Evolutionary conservation across 2,113 vertebrate species (phyloP).

Genomic region (Drymodes brunneopygia): DNA sequence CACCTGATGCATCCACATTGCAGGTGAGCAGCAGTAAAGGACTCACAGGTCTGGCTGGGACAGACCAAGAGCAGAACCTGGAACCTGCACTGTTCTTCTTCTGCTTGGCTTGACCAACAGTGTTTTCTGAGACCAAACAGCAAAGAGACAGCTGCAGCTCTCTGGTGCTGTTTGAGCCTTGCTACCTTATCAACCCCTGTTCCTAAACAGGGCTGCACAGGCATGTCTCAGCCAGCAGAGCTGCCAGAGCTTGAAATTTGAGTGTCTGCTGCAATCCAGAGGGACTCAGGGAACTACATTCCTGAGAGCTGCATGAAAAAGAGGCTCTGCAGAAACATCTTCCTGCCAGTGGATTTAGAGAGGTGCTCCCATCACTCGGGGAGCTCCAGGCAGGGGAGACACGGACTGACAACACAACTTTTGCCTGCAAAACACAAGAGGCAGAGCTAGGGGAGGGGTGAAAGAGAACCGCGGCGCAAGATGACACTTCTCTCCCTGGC

Average conservation of each 20-base stretch:
- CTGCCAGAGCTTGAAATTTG: neutral
- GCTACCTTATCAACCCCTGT: neutral
- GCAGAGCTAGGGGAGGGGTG: neutral
- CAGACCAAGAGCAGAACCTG: neutral
- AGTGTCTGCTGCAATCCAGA: conserved; percentile 47
- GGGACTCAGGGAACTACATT: conserved; percentile 2
- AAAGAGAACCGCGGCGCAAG: rapidly evolving
- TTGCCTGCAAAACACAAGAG: neutral
- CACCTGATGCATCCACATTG: neutral
- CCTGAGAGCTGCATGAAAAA: neutral
- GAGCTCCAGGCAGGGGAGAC: neutral
- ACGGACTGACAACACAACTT: neutral
- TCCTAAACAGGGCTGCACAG: conserved; percentile 2
- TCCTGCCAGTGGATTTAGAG: neutral
- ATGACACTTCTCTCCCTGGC: neutral
- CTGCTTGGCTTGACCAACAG: neutral
- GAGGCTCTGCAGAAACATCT: neutral
- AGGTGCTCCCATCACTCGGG: neutral
- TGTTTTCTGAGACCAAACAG: neutral
- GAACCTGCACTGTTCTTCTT: neutral
- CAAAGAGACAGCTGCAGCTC: neutral
- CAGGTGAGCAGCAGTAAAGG: neutral
- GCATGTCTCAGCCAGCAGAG: neutral
- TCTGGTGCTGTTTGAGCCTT: neutral
- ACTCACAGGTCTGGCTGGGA: neutral